Percentiles rank a stretch among this genome's conserved stretches.
phyloP scores from a whole-genome alignment of 2,113 vertebrate species.

The Opisthocomus hoazin region DNA sequence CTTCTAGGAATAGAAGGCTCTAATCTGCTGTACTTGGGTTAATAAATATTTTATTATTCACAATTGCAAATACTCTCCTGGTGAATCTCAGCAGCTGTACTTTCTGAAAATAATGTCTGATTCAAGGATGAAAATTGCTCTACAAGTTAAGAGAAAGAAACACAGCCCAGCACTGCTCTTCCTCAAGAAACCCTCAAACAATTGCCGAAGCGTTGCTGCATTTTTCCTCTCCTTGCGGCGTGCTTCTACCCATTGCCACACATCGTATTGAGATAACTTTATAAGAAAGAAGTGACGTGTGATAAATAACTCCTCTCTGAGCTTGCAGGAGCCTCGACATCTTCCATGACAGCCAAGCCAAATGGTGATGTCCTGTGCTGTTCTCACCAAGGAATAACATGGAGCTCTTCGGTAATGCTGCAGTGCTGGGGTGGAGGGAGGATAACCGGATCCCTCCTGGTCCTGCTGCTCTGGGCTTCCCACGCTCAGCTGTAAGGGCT shows the following conservation, averaged over 20 bases:
- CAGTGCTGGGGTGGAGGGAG: rapidly evolving
- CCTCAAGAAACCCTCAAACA: not conserved
- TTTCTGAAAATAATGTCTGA: not conserved
- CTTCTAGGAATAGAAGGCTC: not conserved
- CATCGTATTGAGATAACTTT: not conserved
- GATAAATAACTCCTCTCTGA: not conserved
- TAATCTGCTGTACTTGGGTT: not conserved
- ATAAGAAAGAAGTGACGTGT: not conserved
- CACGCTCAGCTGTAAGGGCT: not conserved
- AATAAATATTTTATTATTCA: not conserved
- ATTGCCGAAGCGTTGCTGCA: rapidly evolving
- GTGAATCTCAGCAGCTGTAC: not conserved
- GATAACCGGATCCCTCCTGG: not conserved
- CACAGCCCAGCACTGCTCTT: not conserved
- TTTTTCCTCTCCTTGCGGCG: not conserved
- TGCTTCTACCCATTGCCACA: not conserved
- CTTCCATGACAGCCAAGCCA: not conserved
- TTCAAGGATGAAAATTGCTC: not conserved
- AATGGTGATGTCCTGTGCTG: not conserved
- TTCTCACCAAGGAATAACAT: not conserved
- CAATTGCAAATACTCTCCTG: not conserved
- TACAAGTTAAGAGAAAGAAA: not conserved
- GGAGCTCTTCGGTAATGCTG: not conserved
- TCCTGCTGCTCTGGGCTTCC: not conserved
- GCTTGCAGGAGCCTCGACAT: not conserved